phyloP scores from a whole-genome alignment of 2,888 invertebrate genomes.

The Metallyticus violacea region DNA sequence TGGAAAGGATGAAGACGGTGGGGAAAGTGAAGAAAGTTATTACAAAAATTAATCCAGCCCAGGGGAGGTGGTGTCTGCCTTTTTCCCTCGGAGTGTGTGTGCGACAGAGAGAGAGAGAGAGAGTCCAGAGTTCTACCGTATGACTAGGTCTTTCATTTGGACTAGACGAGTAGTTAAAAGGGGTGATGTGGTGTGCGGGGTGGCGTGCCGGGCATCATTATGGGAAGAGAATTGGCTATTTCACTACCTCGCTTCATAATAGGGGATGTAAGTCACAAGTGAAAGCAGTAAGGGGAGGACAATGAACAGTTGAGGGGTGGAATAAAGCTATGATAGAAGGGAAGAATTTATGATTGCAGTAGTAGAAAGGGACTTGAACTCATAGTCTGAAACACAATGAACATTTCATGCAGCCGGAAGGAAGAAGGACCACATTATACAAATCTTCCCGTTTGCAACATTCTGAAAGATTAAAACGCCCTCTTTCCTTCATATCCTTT shows the following conservation, averaged over 20 bases:
- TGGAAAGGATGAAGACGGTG: not conserved
- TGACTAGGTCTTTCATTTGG: not conserved
- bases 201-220: constrained; percentile 3
- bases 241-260: constrained; percentile 2
- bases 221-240: constrained; percentile 14
- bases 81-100: not conserved
- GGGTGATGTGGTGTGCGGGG: not conserved
- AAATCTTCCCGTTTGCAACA: not conserved
- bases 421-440: not conserved
- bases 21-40: constrained; percentile 8
- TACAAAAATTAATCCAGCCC: constrained; percentile 7
- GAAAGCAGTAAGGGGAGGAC: not conserved
- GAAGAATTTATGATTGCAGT: not conserved
- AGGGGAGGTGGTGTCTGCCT: not conserved
- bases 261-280: constrained; percentile 5
- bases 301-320: not conserved
- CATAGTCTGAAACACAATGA: not conserved
- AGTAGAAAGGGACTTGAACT: not conserved
- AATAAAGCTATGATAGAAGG: not conserved
- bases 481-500: not conserved
- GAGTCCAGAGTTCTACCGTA: too few species aligned
- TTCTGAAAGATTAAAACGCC: not conserved
- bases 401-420: not conserved
- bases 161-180: not conserved
- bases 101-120: not conserved